Evolutionary conservation across 2,797 vertebrate species (phyloP).

Genomic region (Sebastolobus altivelis): DNA sequence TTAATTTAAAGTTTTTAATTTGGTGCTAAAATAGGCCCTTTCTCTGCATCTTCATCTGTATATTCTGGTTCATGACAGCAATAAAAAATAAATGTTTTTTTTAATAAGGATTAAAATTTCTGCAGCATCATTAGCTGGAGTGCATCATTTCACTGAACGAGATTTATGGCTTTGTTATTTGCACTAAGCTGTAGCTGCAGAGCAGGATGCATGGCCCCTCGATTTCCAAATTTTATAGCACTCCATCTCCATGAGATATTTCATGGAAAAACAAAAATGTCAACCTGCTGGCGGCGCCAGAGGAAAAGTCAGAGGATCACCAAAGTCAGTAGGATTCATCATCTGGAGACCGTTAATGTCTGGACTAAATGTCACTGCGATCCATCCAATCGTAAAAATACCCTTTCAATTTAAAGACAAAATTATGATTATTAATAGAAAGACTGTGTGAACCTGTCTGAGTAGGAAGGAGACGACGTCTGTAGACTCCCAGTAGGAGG

Average conservation of each 20-base stretch:
- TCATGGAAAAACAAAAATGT: not conserved
- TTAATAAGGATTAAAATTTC: not conserved
- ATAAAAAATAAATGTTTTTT: not conserved
- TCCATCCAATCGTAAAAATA: not conserved
- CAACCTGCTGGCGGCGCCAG: not conserved
- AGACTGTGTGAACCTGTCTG: constrained; percentile 87
- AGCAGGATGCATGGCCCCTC: too few species aligned
- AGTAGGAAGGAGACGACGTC: constrained; percentile 95
- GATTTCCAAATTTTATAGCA: too few species aligned
- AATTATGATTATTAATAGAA: not conserved
- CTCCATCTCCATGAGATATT: too few species aligned
- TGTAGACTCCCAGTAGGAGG: constrained; percentile 98
- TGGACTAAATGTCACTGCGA: not conserved
- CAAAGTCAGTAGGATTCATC: too few species aligned
- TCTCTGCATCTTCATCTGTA: not conserved
- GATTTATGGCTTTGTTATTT: not conserved
- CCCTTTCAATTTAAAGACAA: too few species aligned
- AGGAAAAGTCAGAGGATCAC: too few species aligned
- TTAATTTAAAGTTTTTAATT: not conserved
- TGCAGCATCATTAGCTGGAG: not conserved
- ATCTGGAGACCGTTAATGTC: not conserved
- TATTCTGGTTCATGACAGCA: not conserved
- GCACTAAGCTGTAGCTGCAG: not conserved
- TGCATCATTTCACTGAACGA: not conserved
- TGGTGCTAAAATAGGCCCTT: not conserved